phyloP scores from a whole-genome alignment of 2,888 invertebrate species.

The Dioctria rufipes region DNA sequence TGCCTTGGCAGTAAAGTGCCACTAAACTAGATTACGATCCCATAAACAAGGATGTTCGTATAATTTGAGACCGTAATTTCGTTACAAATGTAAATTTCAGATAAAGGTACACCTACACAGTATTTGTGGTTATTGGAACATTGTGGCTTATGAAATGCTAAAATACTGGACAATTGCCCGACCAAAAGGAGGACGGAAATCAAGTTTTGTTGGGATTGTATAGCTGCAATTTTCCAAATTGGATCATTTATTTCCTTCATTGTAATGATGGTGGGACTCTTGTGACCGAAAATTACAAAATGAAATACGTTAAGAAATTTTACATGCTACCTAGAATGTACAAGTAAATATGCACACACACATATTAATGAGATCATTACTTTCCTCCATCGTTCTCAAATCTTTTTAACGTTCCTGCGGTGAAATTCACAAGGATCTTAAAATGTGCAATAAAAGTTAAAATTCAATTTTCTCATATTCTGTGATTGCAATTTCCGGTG shows the following conservation, averaged over 20 bases:
- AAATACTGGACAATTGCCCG: conserved; percentile 19
- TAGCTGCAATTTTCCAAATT: background rate
- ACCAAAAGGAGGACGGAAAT: background rate
- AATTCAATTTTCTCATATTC: background rate
- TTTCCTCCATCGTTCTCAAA: too few relatives aligned
- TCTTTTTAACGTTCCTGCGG: too few relatives aligned
- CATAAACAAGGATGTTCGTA: conserved; percentile 47
- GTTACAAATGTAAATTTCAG: conserved; percentile 49
- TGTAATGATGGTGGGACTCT: too few relatives aligned
- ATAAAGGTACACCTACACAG: conserved; percentile 22
- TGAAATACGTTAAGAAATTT: too few relatives aligned
- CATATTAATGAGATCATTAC: too few relatives aligned
- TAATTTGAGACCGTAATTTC: conserved; percentile 45
- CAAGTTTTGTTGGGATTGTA: background rate
- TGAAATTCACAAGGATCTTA: too few relatives aligned
- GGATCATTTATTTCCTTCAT: background rate
- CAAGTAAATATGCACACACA: too few relatives aligned
- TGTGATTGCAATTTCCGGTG: background rate
- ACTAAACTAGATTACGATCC: conserved; percentile 40
- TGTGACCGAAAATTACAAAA: too few relatives aligned
- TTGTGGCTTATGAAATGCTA: conserved; percentile 30
- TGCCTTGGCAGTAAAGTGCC: conserved; percentile 22
- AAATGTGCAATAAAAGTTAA: background rate
- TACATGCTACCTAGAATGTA: too few relatives aligned
- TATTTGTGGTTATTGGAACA: conserved; percentile 43